Conservation (phyloP, 2,797 vertebrate species). For the Limosa lapponica region DNA sequence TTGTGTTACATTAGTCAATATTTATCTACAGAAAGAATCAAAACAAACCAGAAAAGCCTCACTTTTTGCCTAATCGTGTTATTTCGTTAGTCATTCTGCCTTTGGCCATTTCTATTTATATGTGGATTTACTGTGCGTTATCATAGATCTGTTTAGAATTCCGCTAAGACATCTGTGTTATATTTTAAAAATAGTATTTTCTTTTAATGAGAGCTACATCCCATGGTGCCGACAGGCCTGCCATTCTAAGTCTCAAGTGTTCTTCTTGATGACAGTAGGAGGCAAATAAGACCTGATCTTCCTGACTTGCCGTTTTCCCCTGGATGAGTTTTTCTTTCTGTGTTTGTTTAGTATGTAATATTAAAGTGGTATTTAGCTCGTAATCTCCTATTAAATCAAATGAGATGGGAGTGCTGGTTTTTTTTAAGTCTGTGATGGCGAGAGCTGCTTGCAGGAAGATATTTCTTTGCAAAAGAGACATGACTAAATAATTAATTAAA, state of each 20-base stretch:
- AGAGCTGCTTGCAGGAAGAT: neutral
- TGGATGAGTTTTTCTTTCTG: neutral
- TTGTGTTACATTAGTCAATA: neutral
- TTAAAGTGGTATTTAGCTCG: constrained; percentile 27
- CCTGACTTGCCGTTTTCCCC: neutral
- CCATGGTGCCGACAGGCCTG: neutral
- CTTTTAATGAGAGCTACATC: constrained; percentile 38
- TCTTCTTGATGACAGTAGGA: constrained; percentile 7
- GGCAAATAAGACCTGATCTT: neutral
- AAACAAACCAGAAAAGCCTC: neutral
- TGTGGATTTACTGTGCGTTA: neutral
- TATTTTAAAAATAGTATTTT: constrained; percentile 16
- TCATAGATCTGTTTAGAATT: constrained; percentile 3
- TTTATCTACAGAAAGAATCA: neutral
- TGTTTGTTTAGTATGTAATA: constrained; percentile 43
- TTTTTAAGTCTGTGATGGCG: neutral
- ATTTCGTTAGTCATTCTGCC: neutral
- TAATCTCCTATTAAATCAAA: constrained; percentile 54
- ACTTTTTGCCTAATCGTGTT: neutral
- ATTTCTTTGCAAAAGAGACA: constrained; percentile 20
- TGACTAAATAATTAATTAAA: constrained; percentile 59
- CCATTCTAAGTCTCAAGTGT: neutral
- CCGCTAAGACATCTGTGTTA: neutral
- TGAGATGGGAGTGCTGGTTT: neutral
- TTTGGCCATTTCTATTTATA: constrained; percentile 30